Evolutionary conservation across 1,140 invertebrate genomes (phyloP).

Genomic region (Pantala flavescens): DNA sequence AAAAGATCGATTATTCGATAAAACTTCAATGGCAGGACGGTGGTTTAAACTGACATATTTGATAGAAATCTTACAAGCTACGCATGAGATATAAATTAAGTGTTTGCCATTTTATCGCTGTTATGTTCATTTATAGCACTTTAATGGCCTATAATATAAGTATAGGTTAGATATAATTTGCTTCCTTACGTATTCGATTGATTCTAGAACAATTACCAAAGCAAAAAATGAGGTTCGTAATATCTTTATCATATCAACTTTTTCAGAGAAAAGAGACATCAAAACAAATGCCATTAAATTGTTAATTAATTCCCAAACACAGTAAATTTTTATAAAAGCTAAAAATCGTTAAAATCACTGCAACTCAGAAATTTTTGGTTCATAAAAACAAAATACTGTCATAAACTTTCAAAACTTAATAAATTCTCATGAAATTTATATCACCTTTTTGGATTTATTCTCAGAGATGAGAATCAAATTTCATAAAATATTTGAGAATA

Average conservation of each 20-base stretch:
- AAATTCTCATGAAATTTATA: too few species aligned
- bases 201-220: not conserved
- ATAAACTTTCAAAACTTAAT: too few species aligned
- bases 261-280: not conserved
- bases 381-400: not conserved
- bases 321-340: not conserved
- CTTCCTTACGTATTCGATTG: not conserved
- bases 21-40: too few species aligned
- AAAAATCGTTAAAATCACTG: not conserved
- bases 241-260: not conserved
- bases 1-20: too few species aligned
- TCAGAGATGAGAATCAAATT: too few species aligned
- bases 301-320: not conserved
- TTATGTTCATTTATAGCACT: not conserved
- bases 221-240: not conserved
- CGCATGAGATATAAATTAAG: not conserved
- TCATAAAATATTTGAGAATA: too few species aligned
- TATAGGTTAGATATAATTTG: not conserved
- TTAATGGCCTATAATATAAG: not conserved
- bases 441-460: too few species aligned
- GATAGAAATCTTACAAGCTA: not conserved
- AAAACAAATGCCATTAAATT: not conserved
- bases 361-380: not conserved
- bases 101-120: not conserved
- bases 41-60: too few species aligned